These are phyloP conservation scores for Bombus confusus DNA, from an alignment of 1,140 invertebrate species.

Conservation along the genomic window DNA sequence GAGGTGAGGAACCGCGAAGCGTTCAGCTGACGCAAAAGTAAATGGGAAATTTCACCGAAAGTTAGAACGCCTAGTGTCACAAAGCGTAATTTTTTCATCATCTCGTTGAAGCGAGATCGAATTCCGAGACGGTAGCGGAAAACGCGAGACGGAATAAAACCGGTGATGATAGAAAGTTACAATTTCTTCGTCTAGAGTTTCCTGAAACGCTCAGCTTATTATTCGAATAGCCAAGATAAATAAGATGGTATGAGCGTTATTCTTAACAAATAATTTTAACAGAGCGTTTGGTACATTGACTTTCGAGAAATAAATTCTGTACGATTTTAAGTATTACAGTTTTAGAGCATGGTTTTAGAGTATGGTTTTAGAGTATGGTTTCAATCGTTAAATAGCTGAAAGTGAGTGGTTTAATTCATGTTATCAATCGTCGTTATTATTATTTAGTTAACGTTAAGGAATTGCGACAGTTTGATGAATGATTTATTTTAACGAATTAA, in stretches of 20 bases:
- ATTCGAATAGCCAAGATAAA: no score
- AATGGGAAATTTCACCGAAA: slow-evolving; percentile 28
- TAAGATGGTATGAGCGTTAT: background rate
- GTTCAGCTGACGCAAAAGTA: background rate
- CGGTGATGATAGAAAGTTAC: background rate
- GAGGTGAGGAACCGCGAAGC: background rate
- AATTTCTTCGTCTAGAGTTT: background rate
- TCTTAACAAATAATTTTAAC: background rate
- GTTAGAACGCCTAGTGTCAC: background rate
- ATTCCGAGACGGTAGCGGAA: background rate
- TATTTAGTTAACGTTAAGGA: no score
- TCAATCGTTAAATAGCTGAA: no score
- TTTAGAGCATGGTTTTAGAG: no score
- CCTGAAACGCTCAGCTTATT: background rate
- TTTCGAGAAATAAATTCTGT: no score
- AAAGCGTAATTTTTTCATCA: no score
- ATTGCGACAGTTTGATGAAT: no score
- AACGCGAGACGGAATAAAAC: background rate
- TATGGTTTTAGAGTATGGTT: no score
- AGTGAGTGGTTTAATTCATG: no score
- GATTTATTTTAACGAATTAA: no score
- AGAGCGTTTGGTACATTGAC: background rate
- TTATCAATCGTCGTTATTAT: no score
- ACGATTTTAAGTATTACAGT: no score
- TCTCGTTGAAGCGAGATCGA: background rate